A percentile compares a stretch with the other conserved stretches of the same genome.
Evolutionary conservation across 2,888 invertebrate species (phyloP).

Genomic region (Diloba caeruleocephala): DNA sequence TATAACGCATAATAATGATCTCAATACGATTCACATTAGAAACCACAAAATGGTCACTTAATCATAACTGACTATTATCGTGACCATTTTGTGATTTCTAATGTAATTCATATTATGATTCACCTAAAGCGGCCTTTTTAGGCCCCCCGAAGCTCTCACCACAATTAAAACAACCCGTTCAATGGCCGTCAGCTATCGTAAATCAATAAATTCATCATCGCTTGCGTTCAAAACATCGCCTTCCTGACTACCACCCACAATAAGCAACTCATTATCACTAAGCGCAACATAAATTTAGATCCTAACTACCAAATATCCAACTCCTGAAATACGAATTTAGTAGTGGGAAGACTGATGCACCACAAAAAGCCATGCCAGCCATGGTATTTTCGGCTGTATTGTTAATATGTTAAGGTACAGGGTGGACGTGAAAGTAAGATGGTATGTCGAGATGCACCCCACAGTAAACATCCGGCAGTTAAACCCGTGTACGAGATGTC

Average conservation of each 20-base stretch:
- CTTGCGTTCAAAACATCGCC: conserved; percentile 41
- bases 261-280: conserved; percentile 60
- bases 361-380: conserved; percentile 3
- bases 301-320: conserved; percentile 57
- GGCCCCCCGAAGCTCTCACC: too few species aligned
- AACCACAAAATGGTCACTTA: too few species aligned
- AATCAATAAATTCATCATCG: conserved; percentile 53
- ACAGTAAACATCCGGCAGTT: conserved; percentile 76
- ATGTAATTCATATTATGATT: too few species aligned
- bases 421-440: conserved; percentile 22
- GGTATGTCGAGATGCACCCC: conserved; percentile 44
- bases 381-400: conserved; percentile 34
- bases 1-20: too few species aligned
- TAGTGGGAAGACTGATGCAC: conserved; percentile 22
- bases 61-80: too few species aligned
- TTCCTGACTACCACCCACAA: conserved; percentile 57
- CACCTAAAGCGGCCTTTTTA: too few species aligned
- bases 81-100: too few species aligned
- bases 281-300: conserved; percentile 58
- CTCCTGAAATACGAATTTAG: conserved; percentile 58
- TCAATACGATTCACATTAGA: too few species aligned
- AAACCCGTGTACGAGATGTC: conserved; percentile 56
- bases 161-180: conserved; percentile 1
- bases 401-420: conserved; percentile 27
- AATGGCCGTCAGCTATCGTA: conserved; percentile 10